Evolutionary conservation across 2,888 invertebrate species (phyloP).

Genomic region (Caenorhabditis sp.): DNA sequence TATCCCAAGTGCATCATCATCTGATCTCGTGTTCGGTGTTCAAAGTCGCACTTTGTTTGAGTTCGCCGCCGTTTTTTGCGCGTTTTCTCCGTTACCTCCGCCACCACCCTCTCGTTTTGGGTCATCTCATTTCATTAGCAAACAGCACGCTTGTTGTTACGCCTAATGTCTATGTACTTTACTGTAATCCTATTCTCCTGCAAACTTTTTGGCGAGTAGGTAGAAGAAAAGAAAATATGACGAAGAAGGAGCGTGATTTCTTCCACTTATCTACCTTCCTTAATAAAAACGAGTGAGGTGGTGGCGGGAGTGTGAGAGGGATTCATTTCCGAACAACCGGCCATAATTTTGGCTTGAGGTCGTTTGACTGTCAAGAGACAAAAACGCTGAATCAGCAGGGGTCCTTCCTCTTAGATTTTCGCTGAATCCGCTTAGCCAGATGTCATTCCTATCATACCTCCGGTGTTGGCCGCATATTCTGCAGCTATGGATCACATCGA

Average conservation of each 20-base stretch:
- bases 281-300: constrained; percentile 37
- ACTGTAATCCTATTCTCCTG: constrained; percentile 53
- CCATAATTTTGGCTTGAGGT: constrained; percentile 51
- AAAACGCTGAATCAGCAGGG: constrained; percentile 55
- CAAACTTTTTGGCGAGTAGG: constrained; percentile 32
- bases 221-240: constrained; percentile 30
- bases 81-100: constrained; percentile 30
- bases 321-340: constrained; percentile 51
- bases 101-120: constrained; percentile 38
- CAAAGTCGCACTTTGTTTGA: constrained; percentile 43
- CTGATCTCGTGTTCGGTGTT: constrained; percentile 44
- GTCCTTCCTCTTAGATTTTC: constrained; percentile 35
- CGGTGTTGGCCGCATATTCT: constrained; percentile 28
- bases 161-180: constrained; percentile 53
- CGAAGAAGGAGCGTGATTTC: constrained; percentile 45
- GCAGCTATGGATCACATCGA: constrained; percentile 28
- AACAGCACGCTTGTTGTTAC: constrained; percentile 54
- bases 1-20: constrained; percentile 39
- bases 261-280: constrained; percentile 47
- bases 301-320: constrained; percentile 7
- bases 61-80: constrained; percentile 30
- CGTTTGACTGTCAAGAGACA: constrained; percentile 52
- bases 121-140: constrained; percentile 57
- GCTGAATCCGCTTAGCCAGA: constrained; percentile 46
- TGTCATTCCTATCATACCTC: constrained; percentile 47